Evolutionary conservation across 2,113 vertebrate species (phyloP).

Genomic region (Oreochromis spilurus): DNA sequence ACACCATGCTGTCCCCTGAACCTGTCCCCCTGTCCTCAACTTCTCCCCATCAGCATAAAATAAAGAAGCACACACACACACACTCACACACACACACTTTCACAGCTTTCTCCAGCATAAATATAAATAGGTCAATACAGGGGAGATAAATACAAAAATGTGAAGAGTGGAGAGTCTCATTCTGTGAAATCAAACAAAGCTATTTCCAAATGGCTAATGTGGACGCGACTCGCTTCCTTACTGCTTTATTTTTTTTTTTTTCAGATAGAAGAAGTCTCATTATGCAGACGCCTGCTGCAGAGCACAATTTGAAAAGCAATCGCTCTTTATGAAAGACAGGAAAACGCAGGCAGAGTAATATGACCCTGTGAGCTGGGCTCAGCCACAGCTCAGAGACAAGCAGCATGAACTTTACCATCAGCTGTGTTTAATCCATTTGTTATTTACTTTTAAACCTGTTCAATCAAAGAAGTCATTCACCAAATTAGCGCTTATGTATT

Average conservation of each 20-base stretch:
- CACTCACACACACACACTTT: neutral
- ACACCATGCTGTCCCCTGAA: constrained; percentile 59
- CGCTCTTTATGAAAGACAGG: constrained; percentile 39
- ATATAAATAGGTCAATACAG: constrained; percentile 25
- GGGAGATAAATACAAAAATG: constrained; percentile 13
- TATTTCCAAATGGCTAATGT: constrained; percentile 24
- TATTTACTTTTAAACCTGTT: neutral
- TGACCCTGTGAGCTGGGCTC: neutral
- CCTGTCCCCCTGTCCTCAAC: constrained; percentile 38
- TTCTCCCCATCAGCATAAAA: constrained; percentile 29
- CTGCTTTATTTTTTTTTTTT: constrained; percentile 20
- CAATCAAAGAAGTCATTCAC: neutral
- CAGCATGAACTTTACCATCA: constrained; percentile 2
- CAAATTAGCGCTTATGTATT: neutral
- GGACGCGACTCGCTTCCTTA: neutral
- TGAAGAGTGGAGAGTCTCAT: constrained; percentile 18
- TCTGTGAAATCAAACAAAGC: constrained; percentile 30
- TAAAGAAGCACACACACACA: neutral
- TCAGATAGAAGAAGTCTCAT: constrained; percentile 35
- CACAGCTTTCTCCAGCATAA: neutral
- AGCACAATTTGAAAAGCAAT: constrained; percentile 58
- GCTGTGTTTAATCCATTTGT: neutral
- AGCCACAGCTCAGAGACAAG: neutral
- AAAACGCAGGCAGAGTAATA: constrained; percentile 16
- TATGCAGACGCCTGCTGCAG: constrained; percentile 43